Conservation (phyloP, 2,888 invertebrate species). For the Lepas anatifera region DNA sequence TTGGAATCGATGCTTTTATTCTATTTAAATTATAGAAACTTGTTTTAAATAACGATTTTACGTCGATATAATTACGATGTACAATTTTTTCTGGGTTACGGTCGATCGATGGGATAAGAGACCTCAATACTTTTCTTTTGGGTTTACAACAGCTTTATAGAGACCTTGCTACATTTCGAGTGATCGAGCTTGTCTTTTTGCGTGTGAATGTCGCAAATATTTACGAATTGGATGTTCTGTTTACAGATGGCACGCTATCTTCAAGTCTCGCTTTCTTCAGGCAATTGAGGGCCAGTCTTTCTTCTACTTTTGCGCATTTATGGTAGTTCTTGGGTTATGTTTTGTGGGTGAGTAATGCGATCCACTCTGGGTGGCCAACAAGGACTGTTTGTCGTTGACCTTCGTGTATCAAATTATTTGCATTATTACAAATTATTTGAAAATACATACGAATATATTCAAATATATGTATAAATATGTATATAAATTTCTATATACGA, state of each 20-base stretch:
- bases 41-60: no score
- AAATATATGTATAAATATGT: background rate
- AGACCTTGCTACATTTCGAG: no score
- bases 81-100: no score
- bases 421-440: background rate
- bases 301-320: conserved; percentile 68
- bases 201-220: no score
- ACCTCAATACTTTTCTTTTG: no score
- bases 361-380: background rate
- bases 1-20: no score
- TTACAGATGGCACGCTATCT: conserved; percentile 69
- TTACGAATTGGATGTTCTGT: background rate
- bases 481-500: background rate
- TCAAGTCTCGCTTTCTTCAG: conserved; percentile 73
- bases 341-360: conserved; percentile 47
- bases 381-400: background rate
- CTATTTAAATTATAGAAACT: no score
- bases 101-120: no score
- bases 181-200: no score
- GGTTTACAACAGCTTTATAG: no score
- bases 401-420: background rate
- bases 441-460: background rate
- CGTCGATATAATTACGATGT: no score
- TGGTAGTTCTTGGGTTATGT: conserved; percentile 75
- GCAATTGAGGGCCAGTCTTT: conserved; percentile 63